phyloP scores from a whole-genome alignment of 2,113 vertebrate genomes.

The Campylomormyrus tamandua region DNA sequence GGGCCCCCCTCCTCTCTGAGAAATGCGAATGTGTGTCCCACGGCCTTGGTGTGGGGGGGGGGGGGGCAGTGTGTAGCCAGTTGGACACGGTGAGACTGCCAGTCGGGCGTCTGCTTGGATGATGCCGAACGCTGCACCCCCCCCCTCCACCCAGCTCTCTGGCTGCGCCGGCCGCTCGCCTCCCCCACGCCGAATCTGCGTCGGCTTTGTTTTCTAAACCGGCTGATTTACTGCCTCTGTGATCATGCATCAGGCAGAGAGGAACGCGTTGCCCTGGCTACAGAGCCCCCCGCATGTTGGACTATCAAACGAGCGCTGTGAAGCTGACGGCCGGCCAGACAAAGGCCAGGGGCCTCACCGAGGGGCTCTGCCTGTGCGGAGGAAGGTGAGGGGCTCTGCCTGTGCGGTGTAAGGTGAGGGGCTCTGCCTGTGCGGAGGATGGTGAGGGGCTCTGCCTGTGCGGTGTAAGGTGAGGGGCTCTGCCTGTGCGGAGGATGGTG shows the following conservation, averaged over 20 bases:
- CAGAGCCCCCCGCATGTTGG: background rate
- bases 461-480: background rate
- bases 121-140: background rate
- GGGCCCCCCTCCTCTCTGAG: background rate
- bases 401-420: background rate
- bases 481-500: background rate
- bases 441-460: too few species aligned
- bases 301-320: background rate
- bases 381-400: background rate
- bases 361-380: background rate
- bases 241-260: background rate
- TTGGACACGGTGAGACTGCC: background rate
- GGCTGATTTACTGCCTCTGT: background rate
- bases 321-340: background rate
- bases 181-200: background rate
- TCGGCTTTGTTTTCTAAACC: background rate
- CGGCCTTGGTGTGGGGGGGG: background rate
- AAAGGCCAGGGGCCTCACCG: background rate
- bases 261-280: background rate
- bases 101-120: background rate
- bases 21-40: background rate
- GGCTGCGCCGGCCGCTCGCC: background rate
- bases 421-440: background rate
- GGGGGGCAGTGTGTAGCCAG: background rate
- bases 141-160: too few species aligned